phyloP scores from a whole-genome alignment of 1,140 invertebrate species.

The Gryon sp. region DNA sequence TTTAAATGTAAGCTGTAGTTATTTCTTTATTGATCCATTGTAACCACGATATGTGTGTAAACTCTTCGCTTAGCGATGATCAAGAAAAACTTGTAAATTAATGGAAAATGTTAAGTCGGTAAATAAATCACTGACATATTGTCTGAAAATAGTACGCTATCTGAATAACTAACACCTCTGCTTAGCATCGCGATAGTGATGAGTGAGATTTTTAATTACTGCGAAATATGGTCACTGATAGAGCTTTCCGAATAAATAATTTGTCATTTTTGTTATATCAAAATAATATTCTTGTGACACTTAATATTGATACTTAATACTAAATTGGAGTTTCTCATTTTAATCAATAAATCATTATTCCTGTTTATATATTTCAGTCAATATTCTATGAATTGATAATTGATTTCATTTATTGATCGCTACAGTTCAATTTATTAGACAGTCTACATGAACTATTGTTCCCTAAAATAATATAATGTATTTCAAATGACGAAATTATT shows the following conservation, averaged over 20 bases:
- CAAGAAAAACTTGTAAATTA: constrained; percentile 51
- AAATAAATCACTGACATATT: constrained; percentile 55
- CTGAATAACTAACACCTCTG: constrained; percentile 39
- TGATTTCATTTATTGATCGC: constrained; percentile 12
- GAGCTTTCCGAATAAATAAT: too few relatives aligned
- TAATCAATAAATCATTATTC: constrained; percentile 4
- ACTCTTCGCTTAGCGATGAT: constrained; percentile 27
- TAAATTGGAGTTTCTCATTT: too few relatives aligned
- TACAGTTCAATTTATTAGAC: constrained; percentile 16
- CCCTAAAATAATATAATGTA: constrained; percentile 27
- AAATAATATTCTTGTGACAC: too few relatives aligned
- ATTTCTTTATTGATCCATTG: constrained; percentile 47
- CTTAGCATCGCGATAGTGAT: neutral
- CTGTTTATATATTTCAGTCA: constrained; percentile 4
- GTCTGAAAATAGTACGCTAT: constrained; percentile 27
- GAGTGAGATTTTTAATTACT: too few relatives aligned
- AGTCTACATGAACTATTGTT: constrained; percentile 40
- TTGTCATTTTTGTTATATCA: too few relatives aligned
- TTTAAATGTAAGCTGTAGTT: constrained; percentile 14
- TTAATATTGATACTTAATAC: too few relatives aligned
- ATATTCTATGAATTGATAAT: constrained; percentile 18
- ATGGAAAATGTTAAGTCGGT: constrained; percentile 50
- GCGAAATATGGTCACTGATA: too few relatives aligned
- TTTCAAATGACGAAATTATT: constrained; percentile 6
- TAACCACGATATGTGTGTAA: constrained; percentile 45